A percentile compares a stretch with the other conserved stretches of the same genome.
phyloP scores from a whole-genome alignment of 1,140 invertebrate species.

The Papilio dardanus region DNA sequence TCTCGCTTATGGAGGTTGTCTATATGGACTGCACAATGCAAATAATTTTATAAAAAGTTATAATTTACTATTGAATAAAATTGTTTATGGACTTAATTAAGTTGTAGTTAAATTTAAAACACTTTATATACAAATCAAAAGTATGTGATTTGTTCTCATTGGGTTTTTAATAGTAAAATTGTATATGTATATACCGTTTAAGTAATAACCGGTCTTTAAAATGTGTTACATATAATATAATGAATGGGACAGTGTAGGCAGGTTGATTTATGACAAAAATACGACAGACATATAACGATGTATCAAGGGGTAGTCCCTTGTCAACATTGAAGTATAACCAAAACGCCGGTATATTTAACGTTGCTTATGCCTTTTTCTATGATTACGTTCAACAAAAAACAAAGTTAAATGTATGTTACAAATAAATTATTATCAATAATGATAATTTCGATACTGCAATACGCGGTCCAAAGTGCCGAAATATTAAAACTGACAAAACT shows the following conservation, averaged over 20 bases:
- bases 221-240: neutral
- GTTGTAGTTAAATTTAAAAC: no score
- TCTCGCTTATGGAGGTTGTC: no score
- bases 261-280: conserved; percentile 33
- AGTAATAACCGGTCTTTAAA: neutral
- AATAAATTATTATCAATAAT: conserved; percentile 4
- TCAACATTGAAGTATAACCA: conserved; percentile 38
- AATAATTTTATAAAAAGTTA: no score
- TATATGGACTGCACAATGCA: no score
- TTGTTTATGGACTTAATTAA: no score
- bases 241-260: neutral
- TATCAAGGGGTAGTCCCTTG: conserved; percentile 33
- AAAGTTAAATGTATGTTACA: conserved; percentile 4
- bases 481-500: conserved; percentile 1
- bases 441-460: conserved; percentile 7
- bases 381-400: neutral
- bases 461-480: conserved; percentile 25
- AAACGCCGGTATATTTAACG: conserved; percentile 35
- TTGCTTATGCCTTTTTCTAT: neutral
- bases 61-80: no score
- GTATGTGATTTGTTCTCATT: neutral
- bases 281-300: neutral
- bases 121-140: neutral
- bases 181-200: neutral
- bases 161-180: neutral